Percentiles rank a stretch among this genome's conserved stretches.
phyloP scores from a whole-genome alignment of 1,140 invertebrate species.

The Pseudomyrmex flavicornis region DNA sequence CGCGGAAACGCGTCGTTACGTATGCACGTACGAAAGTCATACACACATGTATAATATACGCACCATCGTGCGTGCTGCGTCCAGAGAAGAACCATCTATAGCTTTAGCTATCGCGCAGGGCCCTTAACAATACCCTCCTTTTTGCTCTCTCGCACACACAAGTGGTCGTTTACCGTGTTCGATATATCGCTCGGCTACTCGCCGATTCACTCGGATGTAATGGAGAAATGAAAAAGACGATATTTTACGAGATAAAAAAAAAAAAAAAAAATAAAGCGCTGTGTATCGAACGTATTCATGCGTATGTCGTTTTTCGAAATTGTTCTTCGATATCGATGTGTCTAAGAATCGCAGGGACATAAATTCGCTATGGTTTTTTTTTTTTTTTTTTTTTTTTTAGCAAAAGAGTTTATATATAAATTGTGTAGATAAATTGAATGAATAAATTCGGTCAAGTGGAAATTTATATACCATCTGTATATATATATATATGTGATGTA shows the following conservation, averaged over 20 bases:
- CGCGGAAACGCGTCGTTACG: constrained; percentile 16
- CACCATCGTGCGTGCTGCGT: constrained; percentile 29
- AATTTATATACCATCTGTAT: neutral
- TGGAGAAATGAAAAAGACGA: constrained; percentile 26
- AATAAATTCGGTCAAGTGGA: neutral
- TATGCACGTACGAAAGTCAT: constrained; percentile 25
- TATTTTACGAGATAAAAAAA: constrained; percentile 26
- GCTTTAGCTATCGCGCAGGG: constrained; percentile 14
- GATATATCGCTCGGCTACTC: constrained; percentile 23
- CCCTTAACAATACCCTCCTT: constrained; percentile 44
- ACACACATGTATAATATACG: no score
- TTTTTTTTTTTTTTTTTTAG: neutral
- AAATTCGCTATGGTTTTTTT: no score
- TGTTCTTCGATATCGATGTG: neutral
- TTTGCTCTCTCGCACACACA: constrained; percentile 36
- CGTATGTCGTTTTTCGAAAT: neutral
- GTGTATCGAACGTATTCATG: no score
- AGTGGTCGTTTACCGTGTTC: constrained; percentile 43
- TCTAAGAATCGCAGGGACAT: neutral
- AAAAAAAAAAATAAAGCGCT: neutral
- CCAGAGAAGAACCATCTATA: neutral
- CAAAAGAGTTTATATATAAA: neutral
- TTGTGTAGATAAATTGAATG: neutral
- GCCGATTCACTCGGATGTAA: neutral
- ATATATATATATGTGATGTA: neutral